Base-by-base conservation (phyloP, 1,140 invertebrate genomes). In the Epicauta chinensis region DNA sequence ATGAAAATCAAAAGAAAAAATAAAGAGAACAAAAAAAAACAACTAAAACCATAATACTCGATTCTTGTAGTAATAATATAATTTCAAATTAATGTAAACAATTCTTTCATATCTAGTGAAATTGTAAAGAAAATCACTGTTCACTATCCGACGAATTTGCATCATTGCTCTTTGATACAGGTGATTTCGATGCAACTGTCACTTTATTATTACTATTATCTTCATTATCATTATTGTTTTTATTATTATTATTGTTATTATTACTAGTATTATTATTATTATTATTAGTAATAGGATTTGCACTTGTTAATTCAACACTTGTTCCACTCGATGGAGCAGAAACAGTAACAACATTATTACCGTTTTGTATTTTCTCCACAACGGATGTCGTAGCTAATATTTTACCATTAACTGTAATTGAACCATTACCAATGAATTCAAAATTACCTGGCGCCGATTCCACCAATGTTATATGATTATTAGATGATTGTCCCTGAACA, bases 401-500 rank as follows among this genome's bases (percentile, higher is more conserved):
- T 55, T 62, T 62, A 6, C 58, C 58, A 14, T 55, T 43, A 9
- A 62, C 30, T 12, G 51, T 41, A 14, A 62, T 56, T 7, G 64
- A 43, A 17, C 56, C 56, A 39, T 51, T 64, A 7, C 54, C 49
- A 4, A 67, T 32, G 3, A 67, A 36, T 59, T 67, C 63, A 40
- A 55, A 65, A 42, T 62, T 64, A 37, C 65, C 65, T 12, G 65
- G 63, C 2, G 59, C 59, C 1, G 60, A 59, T 56, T 67, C 63
- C n/a, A 67, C 58, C 29, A 65, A 53, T 11, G 61, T 67, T 50
- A 65, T 45, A 14, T 59, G 50, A 35, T 53, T 59, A 12, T 48
- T 51, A 0, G 53, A 16, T 23, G 57, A 55, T 50, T 34, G 40
- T 43, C 37, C 32, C 14, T 13, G 4, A 38, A 47, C 3, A 36